Conservation (phyloP, 2,888 invertebrate species). For the Drosophila putrida region DNA sequence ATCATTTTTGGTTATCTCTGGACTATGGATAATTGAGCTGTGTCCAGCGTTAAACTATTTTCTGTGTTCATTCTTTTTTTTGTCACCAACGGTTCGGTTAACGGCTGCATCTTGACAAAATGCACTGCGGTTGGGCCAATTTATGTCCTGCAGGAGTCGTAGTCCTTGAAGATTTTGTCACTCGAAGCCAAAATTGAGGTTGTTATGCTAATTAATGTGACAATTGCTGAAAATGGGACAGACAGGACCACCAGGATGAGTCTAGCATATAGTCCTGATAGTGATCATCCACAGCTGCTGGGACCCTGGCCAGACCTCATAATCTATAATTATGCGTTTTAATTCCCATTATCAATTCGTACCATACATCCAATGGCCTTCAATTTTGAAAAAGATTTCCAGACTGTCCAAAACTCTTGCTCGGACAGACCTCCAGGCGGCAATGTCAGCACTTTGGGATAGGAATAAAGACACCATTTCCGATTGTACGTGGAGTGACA, state of each 20-base stretch:
- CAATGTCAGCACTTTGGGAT: slow-evolving; percentile 36
- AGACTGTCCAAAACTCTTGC: background rate
- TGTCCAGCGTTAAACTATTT: background rate
- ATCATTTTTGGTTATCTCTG: background rate
- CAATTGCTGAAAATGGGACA: slow-evolving; percentile 53
- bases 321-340: slow-evolving; percentile 71
- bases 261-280: background rate
- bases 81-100: slow-evolving; percentile 37
- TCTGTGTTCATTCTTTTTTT: background rate
- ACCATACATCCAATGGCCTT: slow-evolving; percentile 54
- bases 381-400: slow-evolving; percentile 23
- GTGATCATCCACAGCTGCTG: slow-evolving; percentile 3
- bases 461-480: slow-evolving; percentile 5
- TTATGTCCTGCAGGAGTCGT: slow-evolving; percentile 18
- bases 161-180: slow-evolving; percentile 38
- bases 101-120: slow-evolving; percentile 38
- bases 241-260: slow-evolving; percentile 29
- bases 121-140: slow-evolving; percentile 58
- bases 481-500: background rate
- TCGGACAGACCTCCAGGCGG: slow-evolving; percentile 27
- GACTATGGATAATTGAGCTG: slow-evolving; percentile 27
- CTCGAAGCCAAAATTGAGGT: slow-evolving; percentile 69
- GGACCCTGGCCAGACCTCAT: slow-evolving; percentile 32
- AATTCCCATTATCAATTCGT: slow-evolving; percentile 69
- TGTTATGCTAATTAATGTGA: slow-evolving; percentile 80